Base-by-base conservation (phyloP, 2,797 vertebrate species). In the Sebastes hubbsi region DNA sequence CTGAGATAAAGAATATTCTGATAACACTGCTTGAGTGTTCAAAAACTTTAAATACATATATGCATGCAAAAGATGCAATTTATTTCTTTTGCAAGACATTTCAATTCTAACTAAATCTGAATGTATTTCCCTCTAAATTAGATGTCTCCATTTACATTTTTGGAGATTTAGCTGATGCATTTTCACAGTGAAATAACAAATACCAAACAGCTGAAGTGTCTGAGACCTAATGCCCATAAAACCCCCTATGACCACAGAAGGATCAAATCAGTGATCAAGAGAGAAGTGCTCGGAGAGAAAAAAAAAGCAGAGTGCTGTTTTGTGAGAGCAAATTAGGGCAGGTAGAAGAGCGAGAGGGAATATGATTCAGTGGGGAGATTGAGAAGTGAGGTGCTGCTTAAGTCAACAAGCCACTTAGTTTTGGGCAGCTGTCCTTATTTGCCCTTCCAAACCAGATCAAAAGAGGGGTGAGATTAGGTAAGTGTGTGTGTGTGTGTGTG, bases 351-450 rank as follows among this genome's bases (percentile, higher is more conserved):
- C 1, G 3, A 80, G 22, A 65, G 38, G 55, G 27, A 54, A 70
- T 54, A 58, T 30, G 55, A 82, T 34, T 77, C 52, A 77, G 49
- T 18, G 14, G 54, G 36, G 4, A 77, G 60, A 75, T 55, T 34
- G 58, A 71, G 32, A 77, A 52, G 32, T 61, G 38, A 88, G 72
- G 55, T 38, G 64, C 70, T 84, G 68, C 74, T 86, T 69, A 61
- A 75, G 73, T 88, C 81, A 91, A 87, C 77, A 80, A 85, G 55
- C 61, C 63, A 74, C 71, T 88, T 76, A 42, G 52, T 77, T 90
- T 83, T 84, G 54, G 75, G 76, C 62, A 75, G 55, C 82, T 87
- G 85, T 89, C 87, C 89, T 90, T 87, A 87, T 80, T 78, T 91
- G 77, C 59, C 69, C 90, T 88, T 90, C 59, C 30, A 83, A 86